Percentiles rank a stretch among this genome's conserved stretches.
phyloP scores from a whole-genome alignment of 53 echinoderm and acorn worm species.

The Holothuria leucospilota region DNA sequence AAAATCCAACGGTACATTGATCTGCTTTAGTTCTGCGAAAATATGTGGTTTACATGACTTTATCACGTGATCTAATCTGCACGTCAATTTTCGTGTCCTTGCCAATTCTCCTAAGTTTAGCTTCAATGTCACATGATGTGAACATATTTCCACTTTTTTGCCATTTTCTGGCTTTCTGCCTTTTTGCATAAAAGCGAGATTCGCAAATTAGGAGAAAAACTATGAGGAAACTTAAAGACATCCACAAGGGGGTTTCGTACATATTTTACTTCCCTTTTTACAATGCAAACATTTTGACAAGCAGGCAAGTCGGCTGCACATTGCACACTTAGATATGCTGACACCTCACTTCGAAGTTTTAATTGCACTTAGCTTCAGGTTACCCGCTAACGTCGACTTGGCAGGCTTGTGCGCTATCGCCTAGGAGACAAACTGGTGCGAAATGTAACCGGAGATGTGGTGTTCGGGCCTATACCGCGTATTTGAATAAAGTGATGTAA shows the following conservation, averaged over 20 bases:
- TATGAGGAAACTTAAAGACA: no score
- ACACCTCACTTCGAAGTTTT: conserved; percentile 17
- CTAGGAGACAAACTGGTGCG: conserved; percentile 37
- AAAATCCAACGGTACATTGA: no score
- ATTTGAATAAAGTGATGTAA: conserved; percentile 39
- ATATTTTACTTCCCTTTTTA: conserved; percentile 8
- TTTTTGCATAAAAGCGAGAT: no score
- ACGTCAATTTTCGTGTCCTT: no score
- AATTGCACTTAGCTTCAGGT: conserved; percentile 41
- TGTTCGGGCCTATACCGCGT: not conserved
- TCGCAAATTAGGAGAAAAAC: no score
- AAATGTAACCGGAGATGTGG: conserved; percentile 6
- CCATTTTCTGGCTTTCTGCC: no score
- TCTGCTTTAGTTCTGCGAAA: no score
- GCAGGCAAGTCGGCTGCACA: conserved; percentile 2
- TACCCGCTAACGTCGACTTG: conserved; percentile 34
- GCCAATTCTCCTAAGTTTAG: no score
- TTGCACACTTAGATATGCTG: conserved; percentile 38
- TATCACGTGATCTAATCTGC: no score
- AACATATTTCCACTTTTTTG: no score
- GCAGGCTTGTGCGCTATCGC: conserved; percentile 24
- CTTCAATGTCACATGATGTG: no score
- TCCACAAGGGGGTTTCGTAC: conserved; percentile 19
- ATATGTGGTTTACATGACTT: no score
- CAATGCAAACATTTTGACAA: conserved; percentile 41